Conservation (phyloP, 2,797 vertebrate genomes). For the Dromococcyx pavoninus region DNA sequence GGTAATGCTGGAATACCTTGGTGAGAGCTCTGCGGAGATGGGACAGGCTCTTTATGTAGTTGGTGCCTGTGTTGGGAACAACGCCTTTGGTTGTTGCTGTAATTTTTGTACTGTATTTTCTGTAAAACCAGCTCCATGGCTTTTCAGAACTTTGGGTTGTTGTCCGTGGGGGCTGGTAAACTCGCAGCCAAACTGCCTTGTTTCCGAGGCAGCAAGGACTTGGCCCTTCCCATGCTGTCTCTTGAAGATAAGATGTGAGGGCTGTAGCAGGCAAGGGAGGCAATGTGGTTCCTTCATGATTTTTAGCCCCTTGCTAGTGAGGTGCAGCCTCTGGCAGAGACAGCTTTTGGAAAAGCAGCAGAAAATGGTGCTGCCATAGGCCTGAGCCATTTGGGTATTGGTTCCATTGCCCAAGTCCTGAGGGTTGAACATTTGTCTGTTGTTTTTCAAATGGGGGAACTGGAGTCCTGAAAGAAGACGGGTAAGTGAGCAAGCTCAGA, state of each 20-base stretch:
- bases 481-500: not conserved
- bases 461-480: not conserved
- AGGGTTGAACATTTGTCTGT: not conserved
- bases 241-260: not conserved
- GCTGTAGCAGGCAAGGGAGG: not conserved
- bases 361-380: not conserved
- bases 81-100: not conserved
- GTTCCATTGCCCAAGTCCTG: not conserved
- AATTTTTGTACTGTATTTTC: not conserved
- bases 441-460: not conserved
- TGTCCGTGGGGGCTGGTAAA: not conserved
- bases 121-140: not conserved
- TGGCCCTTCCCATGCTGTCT: rapidly evolving
- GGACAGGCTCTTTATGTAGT: rapidly evolving
- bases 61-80: rapidly evolving
- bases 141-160: not conserved
- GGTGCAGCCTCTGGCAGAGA: not conserved
- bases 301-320: not conserved
- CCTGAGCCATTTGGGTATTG: rapidly evolving
- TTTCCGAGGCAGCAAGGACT: not conserved
- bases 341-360: not conserved
- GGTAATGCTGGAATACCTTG: not conserved
- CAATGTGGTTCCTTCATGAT: rapidly evolving
- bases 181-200: not conserved
- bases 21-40: rapidly evolving